A percentile compares a stretch with the other conserved stretches of the same genome.
These are phyloP conservation scores for Drosophila suboccidentalis DNA, from an alignment of 2,888 invertebrate genomes.

Conservation along the genomic window DNA sequence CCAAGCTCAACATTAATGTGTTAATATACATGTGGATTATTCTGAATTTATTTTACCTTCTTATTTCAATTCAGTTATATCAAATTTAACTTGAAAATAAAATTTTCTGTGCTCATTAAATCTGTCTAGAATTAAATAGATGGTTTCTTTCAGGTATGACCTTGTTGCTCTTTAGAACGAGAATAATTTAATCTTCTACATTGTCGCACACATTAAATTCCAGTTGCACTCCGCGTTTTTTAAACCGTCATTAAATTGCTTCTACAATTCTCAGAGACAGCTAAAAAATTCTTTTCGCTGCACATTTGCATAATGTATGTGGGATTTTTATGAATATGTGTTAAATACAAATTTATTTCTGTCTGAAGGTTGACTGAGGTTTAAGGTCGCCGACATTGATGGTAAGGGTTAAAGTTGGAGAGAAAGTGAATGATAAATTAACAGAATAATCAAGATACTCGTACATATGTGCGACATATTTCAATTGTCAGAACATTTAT, in stretches of 20 bases:
- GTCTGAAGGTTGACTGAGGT: slow-evolving; percentile 7
- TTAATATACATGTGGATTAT: not conserved
- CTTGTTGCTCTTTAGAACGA: slow-evolving; percentile 9
- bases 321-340: not conserved
- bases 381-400: slow-evolving; percentile 1
- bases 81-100: not conserved
- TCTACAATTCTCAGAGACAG: not conserved
- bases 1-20: too few species aligned
- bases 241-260: slow-evolving; percentile 7
- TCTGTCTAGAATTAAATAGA: not conserved
- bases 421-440: not conserved
- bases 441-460: not conserved
- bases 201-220: slow-evolving; percentile 4
- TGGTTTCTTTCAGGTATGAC: not conserved
- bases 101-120: not conserved
- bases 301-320: slow-evolving; percentile 8
- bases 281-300: slow-evolving; percentile 2
- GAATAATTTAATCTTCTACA: slow-evolving; percentile 6
- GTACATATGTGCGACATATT: not conserved
- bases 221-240: not conserved
- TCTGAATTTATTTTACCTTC: not conserved
- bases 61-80: not conserved
- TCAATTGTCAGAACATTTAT: not conserved
- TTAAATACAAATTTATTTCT: not conserved
- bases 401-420: not conserved